Conservation (phyloP, 2,888 invertebrate species). For the Hirtodrosophila confusa region DNA sequence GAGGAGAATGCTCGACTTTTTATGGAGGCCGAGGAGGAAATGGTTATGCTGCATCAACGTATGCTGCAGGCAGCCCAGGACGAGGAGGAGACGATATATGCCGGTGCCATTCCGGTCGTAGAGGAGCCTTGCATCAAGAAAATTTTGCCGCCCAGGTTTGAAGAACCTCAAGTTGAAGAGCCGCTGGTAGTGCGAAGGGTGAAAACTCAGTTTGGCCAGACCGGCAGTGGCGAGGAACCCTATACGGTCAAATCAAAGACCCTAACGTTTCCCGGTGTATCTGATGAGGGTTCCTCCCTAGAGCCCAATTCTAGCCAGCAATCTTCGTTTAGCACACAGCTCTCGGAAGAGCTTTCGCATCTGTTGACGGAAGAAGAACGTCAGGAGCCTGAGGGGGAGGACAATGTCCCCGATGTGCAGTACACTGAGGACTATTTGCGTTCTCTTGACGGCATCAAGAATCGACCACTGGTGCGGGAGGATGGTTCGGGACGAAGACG, state of each 20-base stretch:
- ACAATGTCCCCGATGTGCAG: slow-evolving; percentile 73
- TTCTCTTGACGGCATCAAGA: slow-evolving; percentile 88
- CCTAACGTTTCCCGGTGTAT: slow-evolving; percentile 77
- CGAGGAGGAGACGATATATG: slow-evolving; percentile 51
- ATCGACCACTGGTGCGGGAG: slow-evolving; percentile 86
- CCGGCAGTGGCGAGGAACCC: slow-evolving; percentile 62
- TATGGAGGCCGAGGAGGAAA: slow-evolving; percentile 82
- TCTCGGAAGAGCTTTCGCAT: slow-evolving; percentile 77
- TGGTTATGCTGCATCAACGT: slow-evolving; percentile 79
- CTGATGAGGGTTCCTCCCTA: slow-evolving; percentile 81
- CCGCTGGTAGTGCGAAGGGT: slow-evolving; percentile 69
- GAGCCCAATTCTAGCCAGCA: slow-evolving; percentile 79
- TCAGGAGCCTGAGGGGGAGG: slow-evolving; percentile 84
- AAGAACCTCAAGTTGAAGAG: slow-evolving; percentile 43
- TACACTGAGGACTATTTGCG: slow-evolving; percentile 84
- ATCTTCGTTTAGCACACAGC: slow-evolving; percentile 80
- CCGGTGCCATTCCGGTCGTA: slow-evolving; percentile 63
- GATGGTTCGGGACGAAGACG: slow-evolving; percentile 87
- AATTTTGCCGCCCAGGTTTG: slow-evolving; percentile 55
- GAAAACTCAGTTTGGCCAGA: slow-evolving; percentile 82
- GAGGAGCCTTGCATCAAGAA: slow-evolving; percentile 75
- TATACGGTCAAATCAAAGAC: slow-evolving; percentile 70
- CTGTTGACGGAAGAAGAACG: slow-evolving; percentile 86
- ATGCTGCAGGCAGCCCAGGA: slow-evolving; percentile 60
- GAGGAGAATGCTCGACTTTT: slow-evolving; percentile 81